Base-by-base conservation (phyloP, 2,888 invertebrate species). In the Branchellion lobata region DNA sequence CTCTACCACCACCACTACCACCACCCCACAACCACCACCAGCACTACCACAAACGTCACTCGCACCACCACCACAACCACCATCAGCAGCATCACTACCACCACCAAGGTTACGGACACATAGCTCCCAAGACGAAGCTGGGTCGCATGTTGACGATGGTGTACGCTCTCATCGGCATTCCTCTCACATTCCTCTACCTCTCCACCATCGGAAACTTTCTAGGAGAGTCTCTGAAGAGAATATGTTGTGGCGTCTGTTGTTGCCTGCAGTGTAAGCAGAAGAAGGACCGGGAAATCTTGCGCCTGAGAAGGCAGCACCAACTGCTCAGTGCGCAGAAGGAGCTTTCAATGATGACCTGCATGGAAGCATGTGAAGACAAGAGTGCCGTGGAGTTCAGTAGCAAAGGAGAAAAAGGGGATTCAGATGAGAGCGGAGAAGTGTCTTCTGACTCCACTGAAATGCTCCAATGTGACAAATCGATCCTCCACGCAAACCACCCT, bases 191-290 rank as follows among this genome's bases (percentile, higher is more conserved):
- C 76, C 81, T 84, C 27, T 84, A 84, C 80, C 79, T 84, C 11
- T 83, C 84, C 0, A 84, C 83, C 80, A 84, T 84, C 71, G 84
- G 84, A 74, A 84, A 84, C 77, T 84, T 84, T 80, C 80, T 84
- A 71, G 84, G 84, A 11, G 83, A 84, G 75, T 80, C 81, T 29
- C 84, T 84, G 77, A 82, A 82, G 69, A 83, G 81, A 47, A 81
- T 84, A 57, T 84, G 84, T 81, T 83, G 84, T 61, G 83, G 83
- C 57, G 81, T 83, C 24, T 83, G 82, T 68, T 84, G 84, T 72
- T 83, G 83, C 40, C 80, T 82, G 68, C 80, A 82, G 69, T 83
- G 83, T 76, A 83, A 83, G 78, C 77, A 82, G n/a, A 79, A 81
- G 65, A 81, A 82, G 79, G 81, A 82, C 57, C 61, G 79, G 29